phyloP scores from a whole-genome alignment of 2,888 invertebrate genomes.

The Watsonalla cultraria region DNA sequence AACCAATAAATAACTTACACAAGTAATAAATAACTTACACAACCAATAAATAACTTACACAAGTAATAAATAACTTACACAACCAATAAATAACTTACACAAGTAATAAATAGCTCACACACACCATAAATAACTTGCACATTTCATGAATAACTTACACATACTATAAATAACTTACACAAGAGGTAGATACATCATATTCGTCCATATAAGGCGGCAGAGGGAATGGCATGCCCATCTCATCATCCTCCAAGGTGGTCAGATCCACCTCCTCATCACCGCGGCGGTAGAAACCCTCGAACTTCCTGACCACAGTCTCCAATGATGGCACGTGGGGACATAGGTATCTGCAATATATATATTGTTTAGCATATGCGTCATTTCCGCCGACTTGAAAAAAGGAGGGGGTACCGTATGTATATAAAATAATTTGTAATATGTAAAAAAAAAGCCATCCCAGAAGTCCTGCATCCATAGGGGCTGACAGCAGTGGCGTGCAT shows the following conservation, averaged over 20 bases:
- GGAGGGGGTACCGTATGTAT: too few species aligned
- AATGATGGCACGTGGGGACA: constrained; percentile 84
- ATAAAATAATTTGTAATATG: too few species aligned
- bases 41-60: too few species aligned
- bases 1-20: too few species aligned
- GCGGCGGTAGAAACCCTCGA: constrained; percentile 81
- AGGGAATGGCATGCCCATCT: constrained; percentile 48
- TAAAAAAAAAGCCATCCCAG: too few species aligned
- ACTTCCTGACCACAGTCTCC: constrained; percentile 84
- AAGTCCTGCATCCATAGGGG: too few species aligned
- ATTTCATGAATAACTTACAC: background rate
- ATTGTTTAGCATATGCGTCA: too few species aligned
- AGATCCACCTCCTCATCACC: constrained; percentile 33
- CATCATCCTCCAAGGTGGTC: constrained; percentile 40
- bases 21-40: too few species aligned
- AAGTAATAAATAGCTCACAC: background rate
- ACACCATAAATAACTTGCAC: background rate
- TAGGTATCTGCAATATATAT: constrained; percentile 77
- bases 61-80: too few species aligned
- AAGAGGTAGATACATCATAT: constrained; percentile 23
- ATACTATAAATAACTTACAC: constrained; percentile 19
- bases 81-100: too few species aligned
- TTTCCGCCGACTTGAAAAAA: too few species aligned
- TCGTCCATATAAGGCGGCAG: constrained; percentile 45
- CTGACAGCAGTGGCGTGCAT: too few species aligned